Percentiles rank a stretch among this genome's conserved stretches.
Conservation (phyloP, 2,888 invertebrate genomes). For the Bruchidius siliquastri region DNA sequence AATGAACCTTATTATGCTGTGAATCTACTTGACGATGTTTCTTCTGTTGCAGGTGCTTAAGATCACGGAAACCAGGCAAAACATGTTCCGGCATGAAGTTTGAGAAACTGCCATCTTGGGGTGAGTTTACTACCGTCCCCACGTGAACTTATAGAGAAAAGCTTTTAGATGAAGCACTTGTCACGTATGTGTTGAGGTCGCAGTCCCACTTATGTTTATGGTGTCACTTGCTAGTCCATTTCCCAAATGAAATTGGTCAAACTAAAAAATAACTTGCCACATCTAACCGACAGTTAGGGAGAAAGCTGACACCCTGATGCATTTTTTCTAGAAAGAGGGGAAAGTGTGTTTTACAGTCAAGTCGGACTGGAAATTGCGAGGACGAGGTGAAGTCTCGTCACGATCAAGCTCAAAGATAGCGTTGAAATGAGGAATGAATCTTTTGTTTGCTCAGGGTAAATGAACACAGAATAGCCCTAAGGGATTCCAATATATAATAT, state of each 20-base stretch:
- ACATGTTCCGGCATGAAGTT: background rate
- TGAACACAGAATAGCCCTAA: too few species aligned
- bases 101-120: background rate
- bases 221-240: constrained; percentile 42
- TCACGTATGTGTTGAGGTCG: constrained; percentile 29
- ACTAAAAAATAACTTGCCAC: constrained; percentile 30
- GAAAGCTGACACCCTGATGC: background rate
- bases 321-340: constrained; percentile 3
- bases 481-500: too few species aligned
- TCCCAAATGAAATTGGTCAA: constrained; percentile 42
- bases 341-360: background rate
- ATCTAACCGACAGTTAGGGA: background rate
- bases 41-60: background rate
- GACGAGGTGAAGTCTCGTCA: too few species aligned
- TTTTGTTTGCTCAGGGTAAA: too few species aligned
- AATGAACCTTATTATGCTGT: too few species aligned
- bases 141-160: constrained; percentile 18
- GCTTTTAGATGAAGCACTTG: constrained; percentile 40
- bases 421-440: too few species aligned
- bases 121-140: background rate
- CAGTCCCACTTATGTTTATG: constrained; percentile 20
- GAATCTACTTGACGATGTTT: background rate
- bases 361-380: background rate
- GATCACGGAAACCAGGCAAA: background rate
- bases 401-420: too few species aligned